A percentile compares a stretch with the other conserved stretches of the same genome.
Conservation (phyloP, 1,140 invertebrate genomes). For the Atta texana region DNA sequence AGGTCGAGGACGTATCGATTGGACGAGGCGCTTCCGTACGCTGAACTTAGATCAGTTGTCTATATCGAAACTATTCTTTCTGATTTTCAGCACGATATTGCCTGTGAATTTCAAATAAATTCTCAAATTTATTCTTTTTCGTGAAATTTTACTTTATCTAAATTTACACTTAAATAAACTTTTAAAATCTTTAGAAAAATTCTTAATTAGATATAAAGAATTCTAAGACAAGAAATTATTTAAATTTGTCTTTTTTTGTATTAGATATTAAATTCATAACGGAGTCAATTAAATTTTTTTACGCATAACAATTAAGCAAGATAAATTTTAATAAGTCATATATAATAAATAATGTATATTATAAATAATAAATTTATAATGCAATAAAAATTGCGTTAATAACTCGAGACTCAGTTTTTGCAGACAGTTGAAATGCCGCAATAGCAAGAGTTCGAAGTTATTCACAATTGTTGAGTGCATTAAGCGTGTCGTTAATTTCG, state of each 20-base stretch:
- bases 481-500: constrained; percentile 44
- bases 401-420: not conserved
- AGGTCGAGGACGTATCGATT: constrained; percentile 65
- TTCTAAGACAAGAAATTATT: not conserved
- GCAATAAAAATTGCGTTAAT: not conserved
- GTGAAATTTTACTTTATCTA: not conserved
- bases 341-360: not conserved
- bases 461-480: constrained; percentile 34
- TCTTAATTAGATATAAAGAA: not conserved
- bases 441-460: not conserved
- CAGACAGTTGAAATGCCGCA: not conserved
- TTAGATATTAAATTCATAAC: not conserved
- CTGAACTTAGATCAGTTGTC: constrained; percentile 57
- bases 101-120: not conserved
- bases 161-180: not conserved
- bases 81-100: constrained; percentile 17
- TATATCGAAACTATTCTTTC: not conserved
- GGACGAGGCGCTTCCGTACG: not conserved
- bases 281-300: not conserved
- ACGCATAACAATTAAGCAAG: not conserved
- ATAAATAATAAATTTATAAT: not conserved
- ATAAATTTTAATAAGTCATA: not conserved
- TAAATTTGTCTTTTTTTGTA: not conserved
- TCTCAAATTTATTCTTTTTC: not conserved
- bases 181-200: not conserved